Evolutionary conservation across 2,797 vertebrate genomes (phyloP).

Genomic region (Crocodylus rhombifer): DNA sequence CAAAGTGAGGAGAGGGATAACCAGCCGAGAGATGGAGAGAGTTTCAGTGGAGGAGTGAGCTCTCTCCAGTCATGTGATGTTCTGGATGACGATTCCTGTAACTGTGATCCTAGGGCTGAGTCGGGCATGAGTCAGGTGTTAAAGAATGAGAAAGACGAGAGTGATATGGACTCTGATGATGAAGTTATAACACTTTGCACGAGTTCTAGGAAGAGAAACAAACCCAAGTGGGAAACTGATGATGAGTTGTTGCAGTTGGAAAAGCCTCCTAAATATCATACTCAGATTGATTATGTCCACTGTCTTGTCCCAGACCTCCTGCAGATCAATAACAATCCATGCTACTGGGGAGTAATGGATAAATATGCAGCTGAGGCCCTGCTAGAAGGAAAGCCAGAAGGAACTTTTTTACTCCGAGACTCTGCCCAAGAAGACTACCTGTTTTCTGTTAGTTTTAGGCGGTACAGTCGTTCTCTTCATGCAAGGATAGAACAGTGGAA

Average conservation of each 20-base stretch:
- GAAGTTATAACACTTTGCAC: slow-evolving; percentile 84
- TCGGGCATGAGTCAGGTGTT: slow-evolving; percentile 60
- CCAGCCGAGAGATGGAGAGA: slow-evolving; percentile 60
- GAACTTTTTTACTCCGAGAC: slow-evolving; percentile 94
- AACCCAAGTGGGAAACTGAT: slow-evolving; percentile 82
- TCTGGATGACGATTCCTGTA: slow-evolving; percentile 54
- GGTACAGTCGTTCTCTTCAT: slow-evolving; percentile 96
- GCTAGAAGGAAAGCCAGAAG: slow-evolving; percentile 95
- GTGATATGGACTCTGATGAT: slow-evolving; percentile 84
- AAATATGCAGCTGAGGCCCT: slow-evolving; percentile 95
- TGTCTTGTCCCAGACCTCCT: slow-evolving; percentile 96
- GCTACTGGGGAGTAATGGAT: slow-evolving; percentile 98
- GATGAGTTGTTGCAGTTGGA: slow-evolving; percentile 85
- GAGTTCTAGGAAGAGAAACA: slow-evolving; percentile 84
- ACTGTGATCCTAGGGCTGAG: slow-evolving; percentile 57
- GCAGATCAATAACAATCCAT: slow-evolving; percentile 95
- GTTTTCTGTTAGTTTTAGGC: slow-evolving; percentile 96
- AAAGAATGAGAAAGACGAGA: slow-evolving; percentile 75
- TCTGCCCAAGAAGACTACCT: slow-evolving; percentile 97
- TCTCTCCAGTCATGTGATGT: slow-evolving; percentile 71
- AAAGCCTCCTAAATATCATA: slow-evolving; percentile 84
- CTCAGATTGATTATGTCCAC: slow-evolving; percentile 90
- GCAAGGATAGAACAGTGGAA: slow-evolving; percentile 97
- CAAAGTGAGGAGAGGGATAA: slow-evolving; percentile 79
- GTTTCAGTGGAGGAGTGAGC: slow-evolving; percentile 40